These are phyloP conservation scores for Troglohyphantes excavatus DNA, from an alignment of 2,888 invertebrate genomes.

Conservation along the genomic window DNA sequence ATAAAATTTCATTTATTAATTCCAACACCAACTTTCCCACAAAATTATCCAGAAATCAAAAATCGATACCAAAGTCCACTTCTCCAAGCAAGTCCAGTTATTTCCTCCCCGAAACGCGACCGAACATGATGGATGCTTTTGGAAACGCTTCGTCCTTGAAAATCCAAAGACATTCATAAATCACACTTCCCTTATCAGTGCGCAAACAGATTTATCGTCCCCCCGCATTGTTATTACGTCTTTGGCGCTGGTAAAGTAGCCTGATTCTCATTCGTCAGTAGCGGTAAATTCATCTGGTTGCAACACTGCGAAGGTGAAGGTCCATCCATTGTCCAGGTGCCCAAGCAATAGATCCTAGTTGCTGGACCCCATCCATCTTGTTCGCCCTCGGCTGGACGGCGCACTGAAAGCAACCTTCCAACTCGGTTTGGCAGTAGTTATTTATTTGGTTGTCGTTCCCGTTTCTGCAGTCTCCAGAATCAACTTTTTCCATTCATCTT, in stretches of 20 bases:
- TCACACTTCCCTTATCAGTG: constrained; percentile 54
- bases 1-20: too few species aligned
- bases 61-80: too few species aligned
- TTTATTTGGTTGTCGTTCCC: constrained; percentile 73
- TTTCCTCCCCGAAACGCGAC: neutral
- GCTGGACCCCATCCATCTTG: constrained; percentile 28
- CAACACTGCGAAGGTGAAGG: constrained; percentile 47
- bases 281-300: constrained; percentile 63
- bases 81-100: neutral
- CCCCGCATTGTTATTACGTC: constrained; percentile 70
- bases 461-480: constrained; percentile 64
- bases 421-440: constrained; percentile 75
- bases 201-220: constrained; percentile 66
- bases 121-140: constrained; percentile 58
- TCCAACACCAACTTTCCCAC: too few species aligned
- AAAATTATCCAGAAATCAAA: too few species aligned
- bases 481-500: constrained; percentile 73
- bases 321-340: constrained; percentile 71
- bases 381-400: constrained; percentile 6
- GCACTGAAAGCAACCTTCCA: constrained; percentile 47
- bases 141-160: constrained; percentile 58
- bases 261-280: constrained; percentile 38
- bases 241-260: constrained; percentile 49
- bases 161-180: constrained; percentile 51
- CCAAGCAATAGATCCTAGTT: constrained; percentile 54